A percentile compares a stretch with the other conserved stretches of the same genome.
phyloP scores from a whole-genome alignment of 2,888 invertebrate species.

The Danaus chrysippus region DNA sequence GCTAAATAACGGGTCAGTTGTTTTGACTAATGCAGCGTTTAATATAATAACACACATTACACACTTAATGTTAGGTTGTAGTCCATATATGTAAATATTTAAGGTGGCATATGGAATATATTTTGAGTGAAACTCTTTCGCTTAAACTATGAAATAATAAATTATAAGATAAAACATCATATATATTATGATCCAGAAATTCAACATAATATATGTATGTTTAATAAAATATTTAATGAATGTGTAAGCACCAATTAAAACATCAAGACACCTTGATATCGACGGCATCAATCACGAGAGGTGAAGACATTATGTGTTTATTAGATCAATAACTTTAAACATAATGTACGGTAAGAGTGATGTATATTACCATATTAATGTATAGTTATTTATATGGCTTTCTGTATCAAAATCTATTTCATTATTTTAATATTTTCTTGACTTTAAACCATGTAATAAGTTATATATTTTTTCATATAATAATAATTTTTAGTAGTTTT shows the following conservation, averaged over 20 bases:
- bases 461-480: no score
- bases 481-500: no score
- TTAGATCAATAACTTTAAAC: conserved; percentile 63
- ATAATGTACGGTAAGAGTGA: conserved; percentile 41
- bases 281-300: conserved; percentile 2
- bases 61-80: conserved; percentile 49
- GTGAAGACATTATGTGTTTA: conserved; percentile 45
- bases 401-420: conserved; percentile 1
- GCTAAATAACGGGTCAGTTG: conserved; percentile 40
- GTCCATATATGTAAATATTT: conserved; percentile 32
- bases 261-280: neutral
- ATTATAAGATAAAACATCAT: neutral
- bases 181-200: neutral
- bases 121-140: conserved; percentile 1
- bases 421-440: no score
- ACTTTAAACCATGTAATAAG: no score
- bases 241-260: neutral
- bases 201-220: neutral
- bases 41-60: conserved; percentile 62
- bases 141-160: neutral
- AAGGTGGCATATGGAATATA: conserved; percentile 8
- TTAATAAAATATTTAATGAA: neutral
- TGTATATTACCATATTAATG: conserved; percentile 66
- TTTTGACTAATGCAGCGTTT: conserved; percentile 57
- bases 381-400: conserved; percentile 26